These are phyloP conservation scores for Zeugodacus cucurbitae DNA, from an alignment of 1,140 invertebrate genomes.

Conservation along the genomic window DNA sequence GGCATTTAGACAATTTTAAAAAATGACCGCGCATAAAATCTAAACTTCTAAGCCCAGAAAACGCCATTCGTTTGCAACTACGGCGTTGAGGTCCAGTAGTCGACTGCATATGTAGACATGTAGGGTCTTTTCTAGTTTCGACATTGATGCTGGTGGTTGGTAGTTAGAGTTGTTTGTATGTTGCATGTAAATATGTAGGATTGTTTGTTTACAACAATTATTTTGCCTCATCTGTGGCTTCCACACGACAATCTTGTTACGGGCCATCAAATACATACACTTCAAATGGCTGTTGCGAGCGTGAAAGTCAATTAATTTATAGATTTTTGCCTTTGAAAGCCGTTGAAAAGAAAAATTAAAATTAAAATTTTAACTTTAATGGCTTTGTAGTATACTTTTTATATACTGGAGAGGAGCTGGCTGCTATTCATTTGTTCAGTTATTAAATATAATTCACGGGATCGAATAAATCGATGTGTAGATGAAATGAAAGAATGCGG, in stretches of 20 bases:
- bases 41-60: neutral
- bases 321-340: neutral
- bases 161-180: neutral
- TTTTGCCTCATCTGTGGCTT: neutral
- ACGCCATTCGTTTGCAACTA: neutral
- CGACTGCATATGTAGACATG: neutral
- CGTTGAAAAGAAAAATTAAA: no score
- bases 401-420: no score
- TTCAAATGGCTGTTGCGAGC: neutral
- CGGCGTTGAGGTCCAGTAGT: neutral
- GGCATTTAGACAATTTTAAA: neutral
- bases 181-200: neutral
- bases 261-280: neutral
- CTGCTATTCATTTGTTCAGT: no score
- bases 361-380: no score
- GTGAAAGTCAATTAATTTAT: no score
- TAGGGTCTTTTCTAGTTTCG: no score
- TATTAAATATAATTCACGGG: no score
- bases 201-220: neutral
- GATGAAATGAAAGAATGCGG: no score
- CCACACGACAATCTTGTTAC: neutral
- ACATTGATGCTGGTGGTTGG: neutral
- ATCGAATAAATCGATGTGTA: no score
- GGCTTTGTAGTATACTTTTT: no score
- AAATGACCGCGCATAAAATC: neutral